Conservation (phyloP, 2,888 invertebrate species). For the Melangyna quadrimaculata region DNA sequence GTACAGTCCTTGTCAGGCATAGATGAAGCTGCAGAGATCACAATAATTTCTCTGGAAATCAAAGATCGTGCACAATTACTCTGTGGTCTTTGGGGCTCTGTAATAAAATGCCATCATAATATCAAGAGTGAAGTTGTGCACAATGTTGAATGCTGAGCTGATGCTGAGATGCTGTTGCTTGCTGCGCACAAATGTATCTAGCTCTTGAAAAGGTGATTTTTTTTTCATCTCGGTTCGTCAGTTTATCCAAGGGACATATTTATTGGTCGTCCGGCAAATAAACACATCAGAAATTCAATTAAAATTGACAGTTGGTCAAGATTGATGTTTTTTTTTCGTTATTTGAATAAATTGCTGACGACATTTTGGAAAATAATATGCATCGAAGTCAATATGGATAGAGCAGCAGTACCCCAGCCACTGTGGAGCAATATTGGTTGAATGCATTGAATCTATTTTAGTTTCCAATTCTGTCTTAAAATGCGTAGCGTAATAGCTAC, state of each 20-base stretch:
- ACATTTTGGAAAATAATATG: constrained; percentile 51
- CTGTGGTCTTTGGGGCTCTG: constrained; percentile 60
- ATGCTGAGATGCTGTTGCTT: constrained; percentile 15
- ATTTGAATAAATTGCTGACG: constrained; percentile 66
- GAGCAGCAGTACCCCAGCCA: too few species aligned
- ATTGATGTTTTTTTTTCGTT: constrained; percentile 68
- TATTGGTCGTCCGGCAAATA: constrained; percentile 69
- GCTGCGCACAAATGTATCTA: neutral
- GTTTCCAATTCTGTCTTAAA: neutral
- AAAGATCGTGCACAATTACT: constrained; percentile 72
- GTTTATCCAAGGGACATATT: constrained; percentile 67
- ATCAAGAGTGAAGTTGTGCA: constrained; percentile 35
- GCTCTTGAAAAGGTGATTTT: constrained; percentile 42
- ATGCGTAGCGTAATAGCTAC: neutral
- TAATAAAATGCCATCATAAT: constrained; percentile 63
- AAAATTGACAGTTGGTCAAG: constrained; percentile 73
- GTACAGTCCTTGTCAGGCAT: constrained; percentile 71
- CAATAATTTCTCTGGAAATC: constrained; percentile 70
- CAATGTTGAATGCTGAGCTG: too few species aligned
- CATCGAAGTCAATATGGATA: constrained; percentile 18
- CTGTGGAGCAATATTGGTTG: constrained; percentile 47
- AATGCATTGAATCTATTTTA: neutral
- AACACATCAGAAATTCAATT: constrained; percentile 73
- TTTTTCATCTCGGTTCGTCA: constrained; percentile 72
- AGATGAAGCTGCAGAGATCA: constrained; percentile 67